phyloP scores from a whole-genome alignment of 2,113 vertebrate genomes.

The Pontoporia blainvillei region DNA sequence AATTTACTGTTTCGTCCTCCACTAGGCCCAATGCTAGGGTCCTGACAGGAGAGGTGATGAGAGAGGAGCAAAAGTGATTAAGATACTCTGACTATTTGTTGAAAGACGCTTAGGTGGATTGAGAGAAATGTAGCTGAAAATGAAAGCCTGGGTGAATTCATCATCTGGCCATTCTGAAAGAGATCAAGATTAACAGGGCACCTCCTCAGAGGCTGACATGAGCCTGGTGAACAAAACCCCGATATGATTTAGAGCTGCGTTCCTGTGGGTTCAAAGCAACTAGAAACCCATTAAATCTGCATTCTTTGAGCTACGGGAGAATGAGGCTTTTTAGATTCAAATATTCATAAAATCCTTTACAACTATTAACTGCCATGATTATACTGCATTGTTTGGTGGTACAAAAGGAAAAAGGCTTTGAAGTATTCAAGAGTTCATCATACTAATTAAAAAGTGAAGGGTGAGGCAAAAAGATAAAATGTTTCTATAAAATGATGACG shows the following conservation, averaged over 20 bases:
- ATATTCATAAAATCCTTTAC: slow-evolving; percentile 26
- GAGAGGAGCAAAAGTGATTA: slow-evolving; percentile 63
- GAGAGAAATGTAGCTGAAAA: slow-evolving; percentile 36
- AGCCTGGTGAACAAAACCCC: background rate
- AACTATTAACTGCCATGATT: slow-evolving; percentile 24
- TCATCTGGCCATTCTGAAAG: background rate
- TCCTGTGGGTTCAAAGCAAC: background rate
- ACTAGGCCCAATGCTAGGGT: slow-evolving; percentile 39
- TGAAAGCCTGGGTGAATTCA: slow-evolving; percentile 28
- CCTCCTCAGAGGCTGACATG: background rate
- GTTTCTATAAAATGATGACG: slow-evolving; percentile 1
- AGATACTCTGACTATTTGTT: slow-evolving; percentile 53
- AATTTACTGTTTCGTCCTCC: background rate
- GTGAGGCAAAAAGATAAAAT: background rate
- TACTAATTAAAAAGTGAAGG: background rate
- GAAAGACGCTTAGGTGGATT: slow-evolving; percentile 49
- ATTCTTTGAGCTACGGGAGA: background rate
- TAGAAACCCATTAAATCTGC: background rate
- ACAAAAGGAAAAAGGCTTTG: background rate
- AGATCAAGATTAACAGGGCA: background rate
- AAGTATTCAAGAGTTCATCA: slow-evolving; percentile 18
- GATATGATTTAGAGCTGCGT: background rate
- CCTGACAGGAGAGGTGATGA: slow-evolving; percentile 22
- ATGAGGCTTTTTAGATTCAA: slow-evolving; percentile 8
- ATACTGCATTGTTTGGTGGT: background rate